Evolutionary conservation across 2,888 invertebrate species (phyloP).

Genomic region (Pyrrhia umbra): DNA sequence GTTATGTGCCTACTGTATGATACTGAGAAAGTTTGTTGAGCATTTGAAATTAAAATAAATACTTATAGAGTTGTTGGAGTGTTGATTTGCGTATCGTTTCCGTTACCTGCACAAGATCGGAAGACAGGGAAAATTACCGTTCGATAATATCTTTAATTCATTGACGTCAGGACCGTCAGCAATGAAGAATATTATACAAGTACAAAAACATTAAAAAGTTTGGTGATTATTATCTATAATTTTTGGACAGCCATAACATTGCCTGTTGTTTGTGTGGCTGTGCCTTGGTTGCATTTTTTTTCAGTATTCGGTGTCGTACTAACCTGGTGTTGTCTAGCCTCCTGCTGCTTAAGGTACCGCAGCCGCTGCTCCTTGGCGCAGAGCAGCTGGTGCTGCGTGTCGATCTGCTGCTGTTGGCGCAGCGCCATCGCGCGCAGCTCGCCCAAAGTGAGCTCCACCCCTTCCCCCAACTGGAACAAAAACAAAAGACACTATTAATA

Average conservation of each 20-base stretch:
- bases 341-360: conserved; percentile 98
- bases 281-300: too few species aligned
- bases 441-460: conserved; percentile 97
- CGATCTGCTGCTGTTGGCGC: conserved; percentile 99
- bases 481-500: conserved; percentile 52
- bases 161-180: too few species aligned
- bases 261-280: too few species aligned
- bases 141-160: too few species aligned
- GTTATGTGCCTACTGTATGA: not conserved
- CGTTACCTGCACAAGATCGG: too few species aligned
- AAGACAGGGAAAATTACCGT: too few species aligned
- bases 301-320: conserved; percentile 3
- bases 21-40: not conserved
- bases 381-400: conserved; percentile 97
- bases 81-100: too few species aligned
- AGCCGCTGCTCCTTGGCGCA: conserved; percentile 98
- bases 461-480: conserved; percentile 95
- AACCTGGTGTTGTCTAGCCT: conserved; percentile 93
- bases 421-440: conserved; percentile 99
- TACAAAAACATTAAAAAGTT: too few species aligned
- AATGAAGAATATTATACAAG: too few species aligned
- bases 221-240: not conserved
- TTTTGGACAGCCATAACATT: too few species aligned
- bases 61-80: not conserved
- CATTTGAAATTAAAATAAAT: not conserved